Evolutionary conservation across 2,113 vertebrate genomes (phyloP).

Genomic region (Pseudorhombus dupliciocellatus): DNA sequence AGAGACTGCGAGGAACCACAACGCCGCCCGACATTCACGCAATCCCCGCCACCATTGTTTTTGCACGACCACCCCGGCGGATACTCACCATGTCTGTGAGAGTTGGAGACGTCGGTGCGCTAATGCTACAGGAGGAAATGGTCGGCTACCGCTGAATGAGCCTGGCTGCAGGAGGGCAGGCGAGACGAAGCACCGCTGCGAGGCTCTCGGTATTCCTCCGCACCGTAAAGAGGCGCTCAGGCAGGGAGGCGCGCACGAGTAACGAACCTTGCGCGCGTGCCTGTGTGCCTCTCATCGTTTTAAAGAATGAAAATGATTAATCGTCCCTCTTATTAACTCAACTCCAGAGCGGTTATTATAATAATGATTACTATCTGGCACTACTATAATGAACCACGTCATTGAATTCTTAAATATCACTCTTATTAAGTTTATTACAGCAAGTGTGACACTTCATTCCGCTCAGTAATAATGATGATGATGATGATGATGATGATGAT

Average conservation of each 20-base stretch:
- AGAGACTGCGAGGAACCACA: not conserved
- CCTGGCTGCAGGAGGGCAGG: conserved; percentile 41
- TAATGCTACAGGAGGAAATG: conserved; percentile 63
- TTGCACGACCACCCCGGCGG: not conserved
- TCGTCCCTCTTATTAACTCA: too few species aligned
- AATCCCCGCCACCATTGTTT: not conserved
- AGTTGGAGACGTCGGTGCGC: conserved; percentile 14
- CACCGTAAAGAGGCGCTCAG: conserved; percentile 6
- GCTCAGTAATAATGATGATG: too few species aligned
- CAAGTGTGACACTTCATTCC: too few species aligned
- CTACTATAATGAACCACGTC: too few species aligned
- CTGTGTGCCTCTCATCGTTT: not conserved
- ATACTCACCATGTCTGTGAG: conserved; percentile 71
- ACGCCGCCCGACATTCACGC: not conserved
- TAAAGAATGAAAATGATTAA: too few species aligned
- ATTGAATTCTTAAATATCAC: too few species aligned
- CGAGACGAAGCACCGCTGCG: conserved; percentile 51
- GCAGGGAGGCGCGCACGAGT: not conserved
- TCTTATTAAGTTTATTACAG: too few species aligned
- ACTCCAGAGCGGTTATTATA: too few species aligned
- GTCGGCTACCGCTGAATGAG: conserved; percentile 51
- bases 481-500: too few species aligned
- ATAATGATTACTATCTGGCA: too few species aligned
- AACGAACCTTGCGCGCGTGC: not conserved
- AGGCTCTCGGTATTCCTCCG: conserved; percentile 68